These are phyloP conservation scores for Zophobas atratus DNA, from an alignment of 1,140 invertebrate genomes.

Conservation along the genomic window DNA sequence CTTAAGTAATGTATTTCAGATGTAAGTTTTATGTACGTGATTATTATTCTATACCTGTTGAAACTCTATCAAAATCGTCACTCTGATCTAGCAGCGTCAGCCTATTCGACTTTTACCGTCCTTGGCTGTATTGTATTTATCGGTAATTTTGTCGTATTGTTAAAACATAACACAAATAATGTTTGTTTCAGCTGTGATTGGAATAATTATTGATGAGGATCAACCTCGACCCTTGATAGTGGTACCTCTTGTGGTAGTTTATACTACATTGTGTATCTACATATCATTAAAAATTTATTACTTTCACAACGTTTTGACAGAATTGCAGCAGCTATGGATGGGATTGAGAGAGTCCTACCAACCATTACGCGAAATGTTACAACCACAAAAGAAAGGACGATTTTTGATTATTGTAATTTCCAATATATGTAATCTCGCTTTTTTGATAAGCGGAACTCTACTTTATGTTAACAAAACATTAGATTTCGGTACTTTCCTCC, in stretches of 20 bases:
- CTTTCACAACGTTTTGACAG: slow-evolving; percentile 57
- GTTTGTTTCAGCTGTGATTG: slow-evolving; percentile 62
- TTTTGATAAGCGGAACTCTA: slow-evolving; percentile 78
- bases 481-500: slow-evolving; percentile 87
- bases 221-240: slow-evolving; percentile 67
- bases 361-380: too few species aligned
- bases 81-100: slow-evolving; percentile 90
- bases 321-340: slow-evolving; percentile 66
- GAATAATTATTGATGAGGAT: slow-evolving; percentile 58
- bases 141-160: slow-evolving; percentile 70
- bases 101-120: slow-evolving; percentile 85
- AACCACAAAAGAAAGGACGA: slow-evolving; percentile 66
- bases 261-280: slow-evolving; percentile 62
- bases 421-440: slow-evolving; percentile 81
- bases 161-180: background rate
- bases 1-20: slow-evolving; percentile 73
- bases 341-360: slow-evolving; percentile 42
- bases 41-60: slow-evolving; percentile 87
- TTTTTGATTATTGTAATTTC: slow-evolving; percentile 74
- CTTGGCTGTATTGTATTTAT: slow-evolving; percentile 86
- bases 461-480: slow-evolving; percentile 72
- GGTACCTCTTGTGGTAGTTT: slow-evolving; percentile 65
- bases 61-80: slow-evolving; percentile 93
- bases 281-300: slow-evolving; percentile 65
- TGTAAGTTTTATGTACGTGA: slow-evolving; percentile 95